phyloP scores from a whole-genome alignment of 2,113 vertebrate genomes.

The Vicugna pacos region DNA sequence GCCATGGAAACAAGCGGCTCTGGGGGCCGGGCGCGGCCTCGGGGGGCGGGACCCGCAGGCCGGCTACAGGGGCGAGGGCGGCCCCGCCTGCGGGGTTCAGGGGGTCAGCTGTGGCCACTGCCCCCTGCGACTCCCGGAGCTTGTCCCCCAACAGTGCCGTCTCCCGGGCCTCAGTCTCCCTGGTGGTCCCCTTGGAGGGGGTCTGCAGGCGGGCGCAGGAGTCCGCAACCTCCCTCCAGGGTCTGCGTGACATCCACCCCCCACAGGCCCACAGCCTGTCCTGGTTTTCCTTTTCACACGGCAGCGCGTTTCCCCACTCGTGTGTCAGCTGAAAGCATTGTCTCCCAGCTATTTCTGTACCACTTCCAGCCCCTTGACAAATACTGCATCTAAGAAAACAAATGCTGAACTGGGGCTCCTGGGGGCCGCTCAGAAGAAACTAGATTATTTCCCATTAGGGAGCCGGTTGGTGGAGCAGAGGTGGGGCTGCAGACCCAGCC shows the following conservation, averaged over 20 bases:
- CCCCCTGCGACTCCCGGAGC: no score
- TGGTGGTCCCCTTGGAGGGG: background rate
- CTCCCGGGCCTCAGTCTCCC: background rate
- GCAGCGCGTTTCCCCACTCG: background rate
- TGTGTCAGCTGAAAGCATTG: conserved; percentile 6
- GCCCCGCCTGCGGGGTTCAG: background rate
- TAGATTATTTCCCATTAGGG: background rate
- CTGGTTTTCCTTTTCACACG: background rate
- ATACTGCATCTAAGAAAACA: background rate
- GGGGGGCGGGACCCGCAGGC: background rate
- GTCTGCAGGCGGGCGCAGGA: background rate
- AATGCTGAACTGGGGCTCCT: background rate
- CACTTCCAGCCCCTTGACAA: conserved; percentile 26
- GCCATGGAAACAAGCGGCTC: conserved; percentile 64
- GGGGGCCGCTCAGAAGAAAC: background rate
- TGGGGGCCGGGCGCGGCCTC: background rate
- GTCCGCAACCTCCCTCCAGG: background rate
- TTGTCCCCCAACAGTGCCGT: background rate
- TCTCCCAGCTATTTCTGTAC: conserved; percentile 63
- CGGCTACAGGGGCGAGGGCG: background rate
- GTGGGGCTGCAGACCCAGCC: background rate
- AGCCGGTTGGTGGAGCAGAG: background rate
- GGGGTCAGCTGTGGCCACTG: background rate
- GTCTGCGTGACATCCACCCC: background rate
- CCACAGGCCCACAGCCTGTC: background rate